These are phyloP conservation scores for Dexiosoma caninum DNA, from an alignment of 2,888 invertebrate species.

Conservation along the genomic window DNA sequence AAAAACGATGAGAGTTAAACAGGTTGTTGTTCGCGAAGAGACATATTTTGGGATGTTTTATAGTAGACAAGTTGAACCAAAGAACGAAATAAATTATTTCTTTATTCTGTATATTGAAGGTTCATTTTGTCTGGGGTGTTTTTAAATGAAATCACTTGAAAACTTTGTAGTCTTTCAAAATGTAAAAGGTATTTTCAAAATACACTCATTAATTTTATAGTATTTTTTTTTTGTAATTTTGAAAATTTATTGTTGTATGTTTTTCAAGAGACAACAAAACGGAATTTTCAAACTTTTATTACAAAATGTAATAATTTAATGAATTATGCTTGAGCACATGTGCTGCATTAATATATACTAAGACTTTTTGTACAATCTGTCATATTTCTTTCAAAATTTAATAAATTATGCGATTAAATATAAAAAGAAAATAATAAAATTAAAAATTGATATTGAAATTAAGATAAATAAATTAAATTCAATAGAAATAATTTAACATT, in stretches of 20 bases:
- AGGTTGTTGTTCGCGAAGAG: slow-evolving; percentile 47
- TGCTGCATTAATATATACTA: slow-evolving; percentile 51
- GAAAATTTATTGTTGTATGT: slow-evolving; percentile 43
- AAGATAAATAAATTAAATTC: too few relatives aligned
- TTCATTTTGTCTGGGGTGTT: slow-evolving; percentile 34
- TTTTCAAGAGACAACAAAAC: neutral
- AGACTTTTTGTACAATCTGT: slow-evolving; percentile 11
- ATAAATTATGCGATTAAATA: neutral
- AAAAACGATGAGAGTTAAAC: slow-evolving; percentile 43
- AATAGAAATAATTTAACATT: too few relatives aligned
- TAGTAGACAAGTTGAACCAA: slow-evolving; percentile 16
- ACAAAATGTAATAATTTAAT: slow-evolving; percentile 29
- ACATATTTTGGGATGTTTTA: slow-evolving; percentile 23
- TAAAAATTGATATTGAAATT: too few relatives aligned
- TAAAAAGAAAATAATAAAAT: too few relatives aligned
- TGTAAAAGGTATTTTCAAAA: slow-evolving; percentile 31
- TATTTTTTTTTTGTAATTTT: slow-evolving; percentile 14
- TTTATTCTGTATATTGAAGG: slow-evolving; percentile 20
- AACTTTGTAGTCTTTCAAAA: neutral
- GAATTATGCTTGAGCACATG: slow-evolving; percentile 57
- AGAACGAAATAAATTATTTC: slow-evolving; percentile 48
- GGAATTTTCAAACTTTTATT: neutral
- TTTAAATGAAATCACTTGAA: slow-evolving; percentile 24
- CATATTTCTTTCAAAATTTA: neutral
- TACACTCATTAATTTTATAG: slow-evolving; percentile 55